Conservation (phyloP, 2,888 invertebrate genomes). For the Venusia cambrica region DNA sequence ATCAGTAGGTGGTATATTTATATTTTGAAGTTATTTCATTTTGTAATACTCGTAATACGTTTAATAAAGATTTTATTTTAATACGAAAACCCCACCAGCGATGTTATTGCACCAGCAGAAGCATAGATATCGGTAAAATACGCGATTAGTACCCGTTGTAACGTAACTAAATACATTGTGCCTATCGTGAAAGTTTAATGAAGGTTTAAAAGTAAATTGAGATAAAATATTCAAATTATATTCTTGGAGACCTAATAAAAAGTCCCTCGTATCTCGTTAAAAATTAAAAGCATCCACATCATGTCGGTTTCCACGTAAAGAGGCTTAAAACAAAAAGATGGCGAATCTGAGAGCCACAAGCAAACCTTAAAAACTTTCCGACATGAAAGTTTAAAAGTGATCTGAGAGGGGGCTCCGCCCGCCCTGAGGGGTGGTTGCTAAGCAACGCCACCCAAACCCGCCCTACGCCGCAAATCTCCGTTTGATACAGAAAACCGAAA, state of each 20-base stretch:
- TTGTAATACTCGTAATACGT: too few species aligned
- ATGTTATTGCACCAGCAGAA: too few species aligned
- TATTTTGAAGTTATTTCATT: too few species aligned
- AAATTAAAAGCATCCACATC: slow-evolving; percentile 27
- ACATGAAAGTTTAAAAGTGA: slow-evolving; percentile 82
- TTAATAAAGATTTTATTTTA: too few species aligned
- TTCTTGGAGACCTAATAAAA: slow-evolving; percentile 5
- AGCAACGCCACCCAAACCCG: slow-evolving; percentile 66
- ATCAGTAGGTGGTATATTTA: too few species aligned
- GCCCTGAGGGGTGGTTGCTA: slow-evolving; percentile 53
- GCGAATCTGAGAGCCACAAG: slow-evolving; percentile 71
- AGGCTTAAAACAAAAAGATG: slow-evolving; percentile 69
- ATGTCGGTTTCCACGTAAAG: slow-evolving; percentile 53
- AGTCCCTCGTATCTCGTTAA: slow-evolving; percentile 19
- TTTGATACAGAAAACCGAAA: slow-evolving; percentile 65
- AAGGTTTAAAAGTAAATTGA: too few species aligned
- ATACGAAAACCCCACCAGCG: too few species aligned
- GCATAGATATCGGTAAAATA: too few species aligned
- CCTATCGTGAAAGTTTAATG: too few species aligned
- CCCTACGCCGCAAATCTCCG: slow-evolving; percentile 73
- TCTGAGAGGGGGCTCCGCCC: slow-evolving; percentile 49
- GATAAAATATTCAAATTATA: too few species aligned
- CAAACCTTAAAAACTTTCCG: slow-evolving; percentile 78
- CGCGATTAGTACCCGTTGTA: too few species aligned
- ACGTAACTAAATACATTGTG: too few species aligned